Percentiles rank a stretch among this genome's conserved stretches.
phyloP scores from a whole-genome alignment of 2,113 vertebrate genomes.

The Pygoscelis adeliae region DNA sequence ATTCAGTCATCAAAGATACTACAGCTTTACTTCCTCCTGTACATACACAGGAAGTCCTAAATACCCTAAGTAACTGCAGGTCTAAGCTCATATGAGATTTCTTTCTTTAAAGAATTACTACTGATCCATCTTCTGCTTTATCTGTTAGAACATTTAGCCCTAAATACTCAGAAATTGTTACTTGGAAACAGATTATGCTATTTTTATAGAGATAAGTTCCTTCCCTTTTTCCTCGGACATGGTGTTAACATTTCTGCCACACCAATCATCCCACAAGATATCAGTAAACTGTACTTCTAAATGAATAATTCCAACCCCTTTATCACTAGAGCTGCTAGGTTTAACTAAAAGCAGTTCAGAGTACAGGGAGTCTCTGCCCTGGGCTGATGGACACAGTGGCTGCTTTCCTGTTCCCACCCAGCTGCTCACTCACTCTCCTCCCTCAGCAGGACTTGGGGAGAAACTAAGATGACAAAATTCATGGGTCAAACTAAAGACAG shows the following conservation, averaged over 20 bases:
- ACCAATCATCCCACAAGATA: background rate
- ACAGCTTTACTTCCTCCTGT: background rate
- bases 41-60: background rate
- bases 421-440: background rate
- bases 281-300: background rate
- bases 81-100: background rate
- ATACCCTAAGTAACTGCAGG: background rate
- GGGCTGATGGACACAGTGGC: rapidly evolving
- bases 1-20: background rate
- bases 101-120: background rate
- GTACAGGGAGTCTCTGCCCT: rapidly evolving
- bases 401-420: background rate
- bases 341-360: background rate
- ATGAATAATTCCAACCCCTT: background rate
- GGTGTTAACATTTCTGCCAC: background rate
- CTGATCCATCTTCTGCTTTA: background rate
- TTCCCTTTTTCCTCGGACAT: background rate
- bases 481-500: background rate
- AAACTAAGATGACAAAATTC: background rate
- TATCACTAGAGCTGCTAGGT: background rate
- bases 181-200: background rate
- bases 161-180: background rate
- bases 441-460: background rate
- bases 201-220: background rate
- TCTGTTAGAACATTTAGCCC: background rate